Conservation (phyloP, 1,140 invertebrate species). For the Philopotamus ludificatus region DNA sequence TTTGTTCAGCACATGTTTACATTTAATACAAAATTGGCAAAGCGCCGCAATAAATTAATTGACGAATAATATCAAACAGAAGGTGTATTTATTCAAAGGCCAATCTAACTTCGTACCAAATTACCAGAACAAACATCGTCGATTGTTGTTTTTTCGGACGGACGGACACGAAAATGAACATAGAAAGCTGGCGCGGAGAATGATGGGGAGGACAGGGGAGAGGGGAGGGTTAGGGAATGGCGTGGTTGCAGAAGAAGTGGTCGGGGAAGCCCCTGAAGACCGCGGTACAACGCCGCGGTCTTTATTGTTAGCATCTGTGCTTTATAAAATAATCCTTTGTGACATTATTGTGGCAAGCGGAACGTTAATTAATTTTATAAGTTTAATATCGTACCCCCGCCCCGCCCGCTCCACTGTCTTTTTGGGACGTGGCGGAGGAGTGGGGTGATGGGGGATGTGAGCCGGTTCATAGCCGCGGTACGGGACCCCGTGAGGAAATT, state of each 20-base stretch:
- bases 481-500: slow-evolving; percentile 38
- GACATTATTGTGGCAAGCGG: slow-evolving; percentile 40
- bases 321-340: slow-evolving; percentile 41
- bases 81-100: too few relatives aligned
- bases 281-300: slow-evolving; percentile 20
- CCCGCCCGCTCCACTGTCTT: too few relatives aligned
- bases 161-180: not conserved
- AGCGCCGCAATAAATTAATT: too few relatives aligned
- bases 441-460: not conserved
- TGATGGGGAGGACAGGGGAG: not conserved
- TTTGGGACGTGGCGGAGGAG: not conserved
- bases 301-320: slow-evolving; percentile 39
- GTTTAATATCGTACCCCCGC: slow-evolving; percentile 38
- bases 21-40: too few relatives aligned
- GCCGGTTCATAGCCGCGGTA: slow-evolving; percentile 6
- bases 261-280: not conserved
- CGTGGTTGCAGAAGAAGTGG: too few relatives aligned
- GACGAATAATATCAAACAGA: too few relatives aligned
- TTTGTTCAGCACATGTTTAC: too few relatives aligned
- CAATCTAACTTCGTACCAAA: too few relatives aligned
- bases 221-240: too few relatives aligned
- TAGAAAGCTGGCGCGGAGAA: not conserved
- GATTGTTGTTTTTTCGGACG: too few relatives aligned
- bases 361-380: slow-evolving; percentile 42
- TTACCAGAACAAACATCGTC: too few relatives aligned